phyloP scores from a whole-genome alignment of 2,797 vertebrate species.

The Myotis myotis region DNA sequence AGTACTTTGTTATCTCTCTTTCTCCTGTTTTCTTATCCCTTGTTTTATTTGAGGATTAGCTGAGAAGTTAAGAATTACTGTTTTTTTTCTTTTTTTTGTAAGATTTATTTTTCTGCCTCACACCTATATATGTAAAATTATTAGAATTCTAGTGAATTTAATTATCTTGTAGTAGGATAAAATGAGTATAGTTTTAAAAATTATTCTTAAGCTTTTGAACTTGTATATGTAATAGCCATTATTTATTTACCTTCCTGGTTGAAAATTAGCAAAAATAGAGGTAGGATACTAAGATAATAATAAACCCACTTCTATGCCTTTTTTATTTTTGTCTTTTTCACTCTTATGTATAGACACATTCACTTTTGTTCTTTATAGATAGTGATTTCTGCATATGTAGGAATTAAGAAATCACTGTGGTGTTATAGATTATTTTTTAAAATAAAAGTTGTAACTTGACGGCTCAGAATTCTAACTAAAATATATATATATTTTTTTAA shows the following conservation, averaged over 20 bases:
- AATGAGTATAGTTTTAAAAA: not conserved
- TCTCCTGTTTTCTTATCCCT: not conserved
- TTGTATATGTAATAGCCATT: not conserved
- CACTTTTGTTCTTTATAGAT: not conserved
- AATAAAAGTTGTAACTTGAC: not conserved
- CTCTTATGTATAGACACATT: not conserved
- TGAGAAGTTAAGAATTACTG: not conserved
- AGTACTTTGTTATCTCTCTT: not conserved
- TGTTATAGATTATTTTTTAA: not conserved
- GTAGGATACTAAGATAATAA: not conserved
- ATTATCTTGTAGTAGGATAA: not conserved
- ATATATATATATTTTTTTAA: not conserved
- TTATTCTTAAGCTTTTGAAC: constrained; percentile 18
- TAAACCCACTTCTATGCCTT: not conserved
- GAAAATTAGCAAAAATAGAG: not conserved
- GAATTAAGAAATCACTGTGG: not conserved
- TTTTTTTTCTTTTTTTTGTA: not conserved
- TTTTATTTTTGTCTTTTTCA: not conserved
- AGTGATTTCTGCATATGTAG: not conserved
- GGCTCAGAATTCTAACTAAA: not conserved
- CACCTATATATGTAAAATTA: not conserved
- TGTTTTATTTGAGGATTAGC: not conserved
- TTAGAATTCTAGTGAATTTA: not conserved
- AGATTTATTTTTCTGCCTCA: not conserved
- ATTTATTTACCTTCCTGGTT: not conserved